Conservation (phyloP, 2,888 invertebrate species). For the Alsophila aescularia region DNA sequence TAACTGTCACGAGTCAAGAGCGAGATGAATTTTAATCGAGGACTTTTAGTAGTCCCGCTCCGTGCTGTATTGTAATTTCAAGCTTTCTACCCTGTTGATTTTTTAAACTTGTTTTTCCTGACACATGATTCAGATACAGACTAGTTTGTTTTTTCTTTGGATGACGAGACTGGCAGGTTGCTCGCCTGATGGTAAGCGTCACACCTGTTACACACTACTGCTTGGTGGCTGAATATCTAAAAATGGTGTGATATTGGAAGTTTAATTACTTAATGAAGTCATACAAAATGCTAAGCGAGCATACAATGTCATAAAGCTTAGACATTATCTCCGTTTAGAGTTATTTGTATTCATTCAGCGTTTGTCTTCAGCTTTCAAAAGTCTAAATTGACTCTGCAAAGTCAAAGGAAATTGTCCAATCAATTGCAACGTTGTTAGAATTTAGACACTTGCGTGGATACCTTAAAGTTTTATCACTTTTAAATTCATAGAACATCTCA, state of each 20-base stretch:
- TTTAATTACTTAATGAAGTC: too few relatives aligned
- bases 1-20: conserved; percentile 45
- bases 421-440: conserved; percentile 16
- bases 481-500: too few relatives aligned
- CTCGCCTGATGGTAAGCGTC: too few relatives aligned
- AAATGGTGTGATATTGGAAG: too few relatives aligned
- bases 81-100: conserved; percentile 11
- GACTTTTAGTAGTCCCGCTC: conserved; percentile 32
- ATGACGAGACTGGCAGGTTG: too few relatives aligned
- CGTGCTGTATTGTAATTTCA: conserved; percentile 20
- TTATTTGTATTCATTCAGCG: conserved; percentile 23
- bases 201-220: too few relatives aligned
- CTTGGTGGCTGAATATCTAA: too few relatives aligned
- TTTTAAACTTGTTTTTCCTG: not conserved
- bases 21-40: conserved; percentile 54
- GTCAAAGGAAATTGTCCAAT: conserved; percentile 31
- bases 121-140: not conserved
- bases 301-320: too few relatives aligned
- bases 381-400: conserved; percentile 22
- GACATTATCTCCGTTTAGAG: not conserved
- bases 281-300: too few relatives aligned
- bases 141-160: too few relatives aligned
- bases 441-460: not conserved
- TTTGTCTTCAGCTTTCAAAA: conserved; percentile 18
- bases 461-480: not conserved